Evolutionary conservation across 1,140 invertebrate species (phyloP), one percentile per base, ranked within the genome.

Genomic region (Zaprionus taronus): DNA sequence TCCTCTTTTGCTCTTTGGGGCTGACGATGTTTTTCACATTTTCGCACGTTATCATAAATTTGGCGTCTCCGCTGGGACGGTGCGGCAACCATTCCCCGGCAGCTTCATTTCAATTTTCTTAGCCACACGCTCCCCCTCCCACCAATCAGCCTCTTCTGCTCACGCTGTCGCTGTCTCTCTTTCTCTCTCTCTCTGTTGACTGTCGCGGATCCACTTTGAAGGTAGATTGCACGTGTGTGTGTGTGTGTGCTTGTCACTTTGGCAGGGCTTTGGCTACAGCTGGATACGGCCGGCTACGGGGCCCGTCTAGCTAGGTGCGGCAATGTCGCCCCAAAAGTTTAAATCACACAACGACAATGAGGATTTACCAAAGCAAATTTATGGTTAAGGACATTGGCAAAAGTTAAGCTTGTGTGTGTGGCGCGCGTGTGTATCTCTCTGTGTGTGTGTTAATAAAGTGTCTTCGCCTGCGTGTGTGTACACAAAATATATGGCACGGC

Each of bases 291-390:
- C 9, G 34, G 36, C 47, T 51, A 51, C 17, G 20, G 34, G 22
- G 1, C 7, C 15, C 11, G 31, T 22, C 47, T 51, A 24, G 24
- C 61, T 36, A 64, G 62, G 62, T 64, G 62, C 62, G 73, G 57
- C 72, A 57, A 75, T 60, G 68, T 57, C 53, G 60, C 60, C 65
- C 72, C 51, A 87, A 91, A 91, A 91, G 89, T 91, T 91, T 91
- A 91, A 91, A 91, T 91, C 89, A 91, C 89, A 91, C 72, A 91
- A 91, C 81, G 89, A 91, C 89, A 91, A 84, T 81, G 72, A 84
- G 89, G 89, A 91, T 91, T 91, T 91, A 79, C 80, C 72, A 77
- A 82, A 76, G 72, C 84, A 87, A 91, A 91, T 91, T 91, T 91
- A 91, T 91, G 76, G 89, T 75, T 81, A 91, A 84, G 79, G 79